Percentiles rank a stretch among this genome's conserved stretches.
phyloP scores from a whole-genome alignment of 2,888 invertebrate species.

The Cremastobaeus sp. region DNA sequence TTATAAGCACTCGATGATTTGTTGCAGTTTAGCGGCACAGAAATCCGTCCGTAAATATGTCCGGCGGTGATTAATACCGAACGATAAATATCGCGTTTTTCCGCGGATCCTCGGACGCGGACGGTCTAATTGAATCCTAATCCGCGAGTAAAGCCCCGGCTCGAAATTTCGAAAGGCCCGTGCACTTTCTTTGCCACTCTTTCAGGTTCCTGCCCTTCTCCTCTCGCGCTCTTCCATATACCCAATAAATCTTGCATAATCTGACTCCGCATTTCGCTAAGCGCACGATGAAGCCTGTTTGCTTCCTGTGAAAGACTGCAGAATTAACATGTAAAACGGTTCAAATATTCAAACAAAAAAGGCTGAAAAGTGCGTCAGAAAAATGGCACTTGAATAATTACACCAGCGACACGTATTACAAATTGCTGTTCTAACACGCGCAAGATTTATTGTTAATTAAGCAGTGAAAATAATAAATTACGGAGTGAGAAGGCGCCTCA shows the following conservation, averaged over 20 bases:
- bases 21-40: too few relatives aligned
- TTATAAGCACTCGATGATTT: too few relatives aligned
- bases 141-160: slow-evolving; percentile 68
- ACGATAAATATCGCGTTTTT: slow-evolving; percentile 71
- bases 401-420: slow-evolving; percentile 24
- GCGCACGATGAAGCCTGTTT: slow-evolving; percentile 59
- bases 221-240: slow-evolving; percentile 60
- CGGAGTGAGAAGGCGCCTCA: too few relatives aligned
- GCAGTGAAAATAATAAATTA: too few relatives aligned
- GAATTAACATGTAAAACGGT: slow-evolving; percentile 56
- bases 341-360: slow-evolving; percentile 38
- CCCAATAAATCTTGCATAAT: slow-evolving; percentile 70
- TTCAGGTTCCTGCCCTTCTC: slow-evolving; percentile 52
- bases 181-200: slow-evolving; percentile 50
- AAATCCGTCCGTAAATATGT: too few relatives aligned
- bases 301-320: slow-evolving; percentile 55
- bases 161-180: slow-evolving; percentile 62
- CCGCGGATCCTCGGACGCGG: slow-evolving; percentile 55
- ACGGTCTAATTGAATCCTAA: slow-evolving; percentile 74
- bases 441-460: slow-evolving; percentile 29
- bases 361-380: slow-evolving; percentile 8
- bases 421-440: slow-evolving; percentile 20
- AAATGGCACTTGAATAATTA: slow-evolving; percentile 31
- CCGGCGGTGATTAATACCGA: slow-evolving; percentile 22
- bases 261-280: slow-evolving; percentile 58